Conservation (phyloP, 1,140 invertebrate species). For the Bombus superbus region DNA sequence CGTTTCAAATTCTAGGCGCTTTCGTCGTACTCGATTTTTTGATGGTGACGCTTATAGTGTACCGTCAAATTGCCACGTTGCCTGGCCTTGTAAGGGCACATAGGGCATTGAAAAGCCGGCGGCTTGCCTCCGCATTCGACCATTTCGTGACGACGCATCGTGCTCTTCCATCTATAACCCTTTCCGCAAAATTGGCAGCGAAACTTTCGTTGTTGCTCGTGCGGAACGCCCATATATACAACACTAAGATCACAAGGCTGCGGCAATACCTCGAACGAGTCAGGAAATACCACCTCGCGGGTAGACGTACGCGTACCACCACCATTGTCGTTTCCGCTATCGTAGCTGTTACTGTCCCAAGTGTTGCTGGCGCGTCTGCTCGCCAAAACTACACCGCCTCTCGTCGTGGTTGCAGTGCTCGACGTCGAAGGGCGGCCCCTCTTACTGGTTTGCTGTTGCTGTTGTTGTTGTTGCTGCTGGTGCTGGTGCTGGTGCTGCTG, state of each 20-base stretch:
- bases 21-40: conserved; percentile 74
- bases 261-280: conserved; percentile 80
- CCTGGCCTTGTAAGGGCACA: conserved; percentile 91
- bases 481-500: conserved; percentile 67
- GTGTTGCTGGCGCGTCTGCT: conserved; percentile 64
- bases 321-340: conserved; percentile 53
- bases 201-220: conserved; percentile 87
- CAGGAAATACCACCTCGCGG: conserved; percentile 80
- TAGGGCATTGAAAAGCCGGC: conserved; percentile 90
- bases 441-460: conserved; percentile 61
- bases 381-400: conserved; percentile 39
- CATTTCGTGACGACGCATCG: conserved; percentile 90
- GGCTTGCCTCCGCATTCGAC: conserved; percentile 94
- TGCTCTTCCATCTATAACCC: conserved; percentile 92
- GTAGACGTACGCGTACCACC: conserved; percentile 40
- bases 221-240: conserved; percentile 78
- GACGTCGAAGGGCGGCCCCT: conserved; percentile 36
- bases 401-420: background rate
- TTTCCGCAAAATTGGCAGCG: conserved; percentile 91
- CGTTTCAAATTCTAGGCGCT: conserved; percentile 27
- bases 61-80: conserved; percentile 91
- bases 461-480: conserved; percentile 28
- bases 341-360: conserved; percentile 60
- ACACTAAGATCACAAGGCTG: conserved; percentile 77
- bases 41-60: conserved; percentile 91